Base-by-base conservation (phyloP, 2,888 invertebrate genomes). In the Odontothrips loti region DNA sequence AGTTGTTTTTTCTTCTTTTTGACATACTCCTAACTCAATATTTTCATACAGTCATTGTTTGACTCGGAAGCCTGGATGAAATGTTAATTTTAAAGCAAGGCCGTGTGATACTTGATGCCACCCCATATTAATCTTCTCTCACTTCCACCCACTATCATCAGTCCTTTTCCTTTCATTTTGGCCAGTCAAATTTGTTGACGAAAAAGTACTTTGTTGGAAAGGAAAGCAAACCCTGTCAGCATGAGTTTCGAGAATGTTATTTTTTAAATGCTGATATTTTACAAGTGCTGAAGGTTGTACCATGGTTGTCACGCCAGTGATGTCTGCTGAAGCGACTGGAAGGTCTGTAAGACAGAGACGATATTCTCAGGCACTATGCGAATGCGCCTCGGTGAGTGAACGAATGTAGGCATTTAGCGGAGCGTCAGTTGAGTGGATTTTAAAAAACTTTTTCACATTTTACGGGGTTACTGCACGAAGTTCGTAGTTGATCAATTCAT, bases 381-480 rank as follows among this genome's bases (percentile, higher is more conserved):
- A 23, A 75, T 75, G 23, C 68, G 68, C 27, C 23, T 75, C 68
- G 68, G 68, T 75, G 68, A 75, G 68, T 75, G 68, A 75, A 75
- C 10, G 17, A 27, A 75, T 12, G 68, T 75, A 75, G 68, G 68
- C 68, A 27, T 75, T 75, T 75, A 75, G 68, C 68, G 68, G 27
- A 27, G 68, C 10, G 23, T 75, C 68, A 27, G 0, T n/a, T 27
- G 20, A 17, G 58, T 58, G 58, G 58, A 58, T 58, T 27, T 8
- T 8, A 75, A n/a, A 68, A 20, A 68, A 43, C 34, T 43, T 43
- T 43, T 43, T 4, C 34, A 43, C 34, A 43, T 43, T 43, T 43
- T 43, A 58, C 4, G 27, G 68, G 68, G 68, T 75, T 23, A 27
- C 27, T 75, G 68, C 68, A 75, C 68, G 23, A 75, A 27, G 12